Base-by-base conservation (phyloP, 2,888 invertebrate genomes). In the Stenotaenia linearis region DNA sequence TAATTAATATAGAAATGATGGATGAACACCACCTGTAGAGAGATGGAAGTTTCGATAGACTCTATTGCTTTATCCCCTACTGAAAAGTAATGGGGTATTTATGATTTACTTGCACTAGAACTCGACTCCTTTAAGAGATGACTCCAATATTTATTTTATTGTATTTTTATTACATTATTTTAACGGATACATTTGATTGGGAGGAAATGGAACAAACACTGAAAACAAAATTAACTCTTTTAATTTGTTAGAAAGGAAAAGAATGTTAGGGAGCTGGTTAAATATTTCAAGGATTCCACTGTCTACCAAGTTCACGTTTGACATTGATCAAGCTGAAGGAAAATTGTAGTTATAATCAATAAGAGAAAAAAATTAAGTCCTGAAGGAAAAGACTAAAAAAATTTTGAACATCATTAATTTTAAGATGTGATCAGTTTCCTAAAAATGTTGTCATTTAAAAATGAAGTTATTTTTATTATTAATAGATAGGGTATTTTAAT, bases 21-120 rank as follows among this genome's bases (percentile, higher is more conserved):
- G 69, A 69, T 69, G 69, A 69, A 25, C 69, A 69, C 69, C 69
- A 69, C 69, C 69, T 69, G 69, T 69, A 69, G 69, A 28, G 69
- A 69, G 69, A 69, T 69, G 69, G 69, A 25, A 28, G 15, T 28
- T 28, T 28, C 25, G 69, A 69, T 69, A 69, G 10, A 4, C 69
- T 69, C 69, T 6, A 28, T 28, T 28, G 12, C 69, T 12, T 28
- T 69, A 69, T 69, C 69, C 69, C 69, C 69, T 10, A 28, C 69
- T 28, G 28, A 69, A 69, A 69, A 69, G 28, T 69, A 69, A 69
- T 69, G 69, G 69, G 69, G 69, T 69, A 69, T 69, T 69, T 69
- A 69, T 69, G 69, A 69, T 69, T 28, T 69, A 69, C 28, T 69
- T 28, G n/a, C 25, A 7, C 69, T 28, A 28, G 28, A 28, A 69